These are phyloP conservation scores for Nomada goodeniana DNA, from an alignment of 2,888 invertebrate species.

Conservation along the genomic window DNA sequence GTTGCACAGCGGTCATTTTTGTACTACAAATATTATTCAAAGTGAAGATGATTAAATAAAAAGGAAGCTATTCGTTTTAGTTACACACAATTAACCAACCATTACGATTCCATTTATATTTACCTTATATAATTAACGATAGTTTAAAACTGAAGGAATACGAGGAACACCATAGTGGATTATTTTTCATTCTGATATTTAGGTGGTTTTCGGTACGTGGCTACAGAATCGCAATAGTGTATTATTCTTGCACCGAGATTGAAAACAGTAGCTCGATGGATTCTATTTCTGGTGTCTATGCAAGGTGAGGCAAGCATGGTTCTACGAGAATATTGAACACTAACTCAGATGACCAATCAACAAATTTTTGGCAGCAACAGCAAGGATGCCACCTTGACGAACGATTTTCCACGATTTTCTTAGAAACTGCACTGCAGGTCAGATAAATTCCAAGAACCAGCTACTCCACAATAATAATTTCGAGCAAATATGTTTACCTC, in stretches of 20 bases:
- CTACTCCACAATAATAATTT: not conserved
- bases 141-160: constrained; percentile 19
- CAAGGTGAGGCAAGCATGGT: not conserved
- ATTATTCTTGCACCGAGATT: constrained; percentile 6
- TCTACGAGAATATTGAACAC: not conserved
- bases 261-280: not conserved
- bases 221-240: not conserved
- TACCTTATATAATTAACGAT: too few species aligned
- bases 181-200: not conserved
- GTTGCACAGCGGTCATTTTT: too few species aligned
- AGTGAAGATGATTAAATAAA: too few species aligned
- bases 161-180: constrained; percentile 2
- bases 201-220: not conserved
- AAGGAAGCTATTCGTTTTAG: too few species aligned
- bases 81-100: too few species aligned
- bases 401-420: not conserved
- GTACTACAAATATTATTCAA: too few species aligned
- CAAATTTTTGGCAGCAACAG: constrained; percentile 10
- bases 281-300: not conserved
- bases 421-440: not conserved
- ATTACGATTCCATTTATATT: too few species aligned
- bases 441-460: not conserved
- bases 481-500: not conserved
- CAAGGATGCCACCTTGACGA: constrained; percentile 1
- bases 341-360: not conserved